Percentiles rank a stretch among this genome's conserved stretches.
Conservation (phyloP, 2,113 vertebrate species). For the Gobius niger region DNA sequence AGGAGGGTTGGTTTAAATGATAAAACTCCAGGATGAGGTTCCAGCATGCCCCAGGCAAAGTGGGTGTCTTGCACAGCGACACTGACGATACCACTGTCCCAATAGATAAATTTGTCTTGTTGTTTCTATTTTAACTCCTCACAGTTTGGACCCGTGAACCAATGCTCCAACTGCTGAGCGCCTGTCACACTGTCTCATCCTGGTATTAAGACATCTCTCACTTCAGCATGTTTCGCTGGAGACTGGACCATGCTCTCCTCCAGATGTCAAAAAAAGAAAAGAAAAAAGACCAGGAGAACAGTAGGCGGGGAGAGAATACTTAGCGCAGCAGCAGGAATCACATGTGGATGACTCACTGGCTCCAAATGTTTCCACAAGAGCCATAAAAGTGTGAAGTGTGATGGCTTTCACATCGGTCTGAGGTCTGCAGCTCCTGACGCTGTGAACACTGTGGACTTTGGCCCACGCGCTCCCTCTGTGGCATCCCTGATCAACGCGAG, state of each 20-base stretch:
- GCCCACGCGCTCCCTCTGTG: neutral
- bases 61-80: no score
- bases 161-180: no score
- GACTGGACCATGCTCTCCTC: neutral
- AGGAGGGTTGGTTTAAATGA: no score
- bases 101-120: no score
- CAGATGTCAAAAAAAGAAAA: neutral
- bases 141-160: no score
- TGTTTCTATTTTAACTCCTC: no score
- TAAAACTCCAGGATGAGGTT: no score
- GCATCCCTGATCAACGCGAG: constrained; percentile 29
- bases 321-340: constrained; percentile 37
- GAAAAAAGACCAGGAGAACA: constrained; percentile 28
- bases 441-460: constrained; percentile 23
- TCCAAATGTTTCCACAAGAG: constrained; percentile 62
- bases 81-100: no score
- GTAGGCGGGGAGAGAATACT: constrained; percentile 22
- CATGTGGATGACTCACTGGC: constrained; percentile 68
- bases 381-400: constrained; percentile 62
- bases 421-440: constrained; percentile 52
- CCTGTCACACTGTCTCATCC: no score
- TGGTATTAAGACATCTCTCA: neutral
- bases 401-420: constrained; percentile 71
- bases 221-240: neutral
- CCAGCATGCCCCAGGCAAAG: no score